Evolutionary conservation across 2,797 vertebrate genomes (phyloP).

Genomic region (Psittacula echo): DNA sequence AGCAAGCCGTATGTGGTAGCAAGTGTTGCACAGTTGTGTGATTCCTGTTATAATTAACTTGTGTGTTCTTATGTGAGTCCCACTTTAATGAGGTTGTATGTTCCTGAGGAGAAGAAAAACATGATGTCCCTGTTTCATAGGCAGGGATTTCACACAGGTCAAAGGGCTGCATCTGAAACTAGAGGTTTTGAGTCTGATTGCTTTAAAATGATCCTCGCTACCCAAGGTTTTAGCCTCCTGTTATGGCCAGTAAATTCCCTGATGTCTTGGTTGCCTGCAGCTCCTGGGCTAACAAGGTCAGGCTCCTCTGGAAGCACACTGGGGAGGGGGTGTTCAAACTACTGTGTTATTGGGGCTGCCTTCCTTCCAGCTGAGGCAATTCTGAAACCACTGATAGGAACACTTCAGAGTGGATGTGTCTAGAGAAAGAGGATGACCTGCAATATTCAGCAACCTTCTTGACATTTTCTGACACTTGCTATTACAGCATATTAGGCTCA

Average conservation of each 20-base stretch:
- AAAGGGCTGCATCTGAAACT: not conserved
- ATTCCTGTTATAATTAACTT: not conserved
- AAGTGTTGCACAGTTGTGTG: not conserved
- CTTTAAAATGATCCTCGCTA: not conserved
- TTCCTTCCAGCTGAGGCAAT: not conserved
- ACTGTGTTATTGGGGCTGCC: not conserved
- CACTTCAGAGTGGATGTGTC: not conserved
- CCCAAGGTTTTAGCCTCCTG: not conserved
- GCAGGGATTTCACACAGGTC: not conserved
- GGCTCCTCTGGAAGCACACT: not conserved
- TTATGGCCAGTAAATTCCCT: not conserved
- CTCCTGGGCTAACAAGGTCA: not conserved
- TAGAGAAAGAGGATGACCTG: not conserved
- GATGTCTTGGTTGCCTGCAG: not conserved
- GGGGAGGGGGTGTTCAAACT: not conserved
- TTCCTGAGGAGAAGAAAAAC: not conserved
- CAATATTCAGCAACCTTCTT: not conserved
- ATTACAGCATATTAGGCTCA: constrained; percentile 8
- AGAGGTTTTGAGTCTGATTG: not conserved
- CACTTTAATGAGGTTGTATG: not conserved
- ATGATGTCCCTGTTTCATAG: not conserved
- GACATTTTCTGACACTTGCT: constrained; percentile 31
- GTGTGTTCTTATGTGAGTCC: not conserved
- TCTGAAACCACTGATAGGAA: not conserved
- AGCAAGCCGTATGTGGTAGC: not conserved